A percentile compares a stretch with the other conserved stretches of the same genome.
These are phyloP conservation scores for Trissolcus brochymenae DNA, from an alignment of 2,888 invertebrate species.

Conservation along the genomic window DNA sequence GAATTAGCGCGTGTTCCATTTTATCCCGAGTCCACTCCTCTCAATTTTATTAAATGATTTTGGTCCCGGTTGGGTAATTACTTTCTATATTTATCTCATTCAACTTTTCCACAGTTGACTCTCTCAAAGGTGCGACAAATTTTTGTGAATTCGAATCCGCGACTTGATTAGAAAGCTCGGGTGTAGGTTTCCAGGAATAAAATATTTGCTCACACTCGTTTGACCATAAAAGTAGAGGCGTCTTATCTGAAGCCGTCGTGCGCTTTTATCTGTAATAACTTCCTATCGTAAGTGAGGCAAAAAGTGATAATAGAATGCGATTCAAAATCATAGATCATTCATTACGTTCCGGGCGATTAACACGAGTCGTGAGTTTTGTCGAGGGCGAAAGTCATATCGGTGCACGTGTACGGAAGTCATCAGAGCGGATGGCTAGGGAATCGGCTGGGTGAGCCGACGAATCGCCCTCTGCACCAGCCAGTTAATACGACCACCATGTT, in stretches of 20 bases:
- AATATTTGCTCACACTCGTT: background rate
- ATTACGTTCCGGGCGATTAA: slow-evolving; percentile 56
- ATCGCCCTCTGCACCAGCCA: slow-evolving; percentile 53
- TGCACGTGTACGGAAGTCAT: slow-evolving; percentile 63
- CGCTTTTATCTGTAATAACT: slow-evolving; percentile 21
- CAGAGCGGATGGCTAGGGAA: slow-evolving; percentile 53
- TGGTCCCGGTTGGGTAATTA: background rate
- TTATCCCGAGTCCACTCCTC: background rate
- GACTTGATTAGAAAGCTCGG: too few relatives aligned
- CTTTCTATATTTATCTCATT: slow-evolving; percentile 1
- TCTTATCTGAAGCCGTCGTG: background rate
- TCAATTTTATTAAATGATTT: background rate
- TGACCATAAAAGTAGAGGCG: slow-evolving; percentile 13
- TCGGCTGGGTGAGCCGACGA: slow-evolving; percentile 41
- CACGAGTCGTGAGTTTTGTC: slow-evolving; percentile 40
- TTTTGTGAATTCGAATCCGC: too few relatives aligned
- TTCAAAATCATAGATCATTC: slow-evolving; percentile 51
- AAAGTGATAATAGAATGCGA: slow-evolving; percentile 51
- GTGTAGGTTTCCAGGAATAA: background rate
- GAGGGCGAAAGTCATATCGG: slow-evolving; percentile 45
- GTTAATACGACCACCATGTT: slow-evolving; percentile 60
- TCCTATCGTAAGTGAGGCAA: slow-evolving; percentile 36
- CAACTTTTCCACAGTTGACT: too few relatives aligned
- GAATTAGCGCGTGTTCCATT: slow-evolving; percentile 6
- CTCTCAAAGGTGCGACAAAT: too few relatives aligned